Conservation (phyloP, 35 echinoderm and acorn worm species). For the Hemicentrotus pulcherrimus region DNA sequence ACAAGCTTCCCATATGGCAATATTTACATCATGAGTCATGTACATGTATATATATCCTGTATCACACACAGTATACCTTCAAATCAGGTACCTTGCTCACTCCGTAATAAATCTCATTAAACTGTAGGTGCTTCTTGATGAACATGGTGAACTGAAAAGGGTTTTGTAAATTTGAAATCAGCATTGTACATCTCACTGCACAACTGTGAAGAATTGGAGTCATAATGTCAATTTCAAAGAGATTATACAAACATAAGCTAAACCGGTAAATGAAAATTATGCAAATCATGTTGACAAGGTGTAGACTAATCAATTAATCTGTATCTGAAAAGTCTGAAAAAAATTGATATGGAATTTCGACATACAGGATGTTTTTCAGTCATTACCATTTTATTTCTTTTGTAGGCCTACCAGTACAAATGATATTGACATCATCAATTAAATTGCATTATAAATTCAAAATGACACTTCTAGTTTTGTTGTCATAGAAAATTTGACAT, state of each 20-base stretch:
- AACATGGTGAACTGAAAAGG: neutral
- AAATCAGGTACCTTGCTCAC: neutral
- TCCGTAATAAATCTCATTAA: neutral
- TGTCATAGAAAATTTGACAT: no score
- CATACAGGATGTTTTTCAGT: no score
- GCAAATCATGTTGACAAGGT: neutral
- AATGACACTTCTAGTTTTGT: no score
- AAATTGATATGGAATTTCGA: no score
- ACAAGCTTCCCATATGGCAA: neutral
- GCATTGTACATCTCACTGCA: neutral
- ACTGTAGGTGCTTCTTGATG: neutral
- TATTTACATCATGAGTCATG: constrained; percentile 16
- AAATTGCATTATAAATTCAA: no score
- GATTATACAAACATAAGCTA: neutral
- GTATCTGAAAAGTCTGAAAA: no score
- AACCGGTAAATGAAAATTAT: neutral
- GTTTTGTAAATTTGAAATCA: neutral
- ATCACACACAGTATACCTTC: neutral
- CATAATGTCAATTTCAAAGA: neutral
- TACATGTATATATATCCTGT: neutral
- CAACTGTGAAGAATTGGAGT: neutral
- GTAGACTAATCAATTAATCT: no score
- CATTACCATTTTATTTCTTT: no score
- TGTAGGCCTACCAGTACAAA: no score
- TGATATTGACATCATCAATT: no score